Evolutionary conservation across 2,888 invertebrate genomes (phyloP).

Genomic region (Chloroclysta siterata): DNA sequence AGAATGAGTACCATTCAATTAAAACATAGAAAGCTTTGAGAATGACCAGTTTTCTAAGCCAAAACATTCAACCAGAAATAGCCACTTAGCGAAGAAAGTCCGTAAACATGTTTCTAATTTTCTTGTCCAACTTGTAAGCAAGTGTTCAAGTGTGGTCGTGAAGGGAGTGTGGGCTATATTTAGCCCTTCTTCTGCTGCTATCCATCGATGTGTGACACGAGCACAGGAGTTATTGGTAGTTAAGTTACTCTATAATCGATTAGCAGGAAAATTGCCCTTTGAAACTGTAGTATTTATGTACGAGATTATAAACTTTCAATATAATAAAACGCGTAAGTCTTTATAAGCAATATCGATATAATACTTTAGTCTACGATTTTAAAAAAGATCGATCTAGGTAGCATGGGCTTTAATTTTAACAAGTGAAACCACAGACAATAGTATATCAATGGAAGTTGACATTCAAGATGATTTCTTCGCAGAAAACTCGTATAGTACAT

Average conservation of each 20-base stretch:
- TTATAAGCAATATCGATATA: too few species aligned
- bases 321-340: not conserved
- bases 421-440: slow-evolving; percentile 40
- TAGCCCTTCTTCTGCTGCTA: slow-evolving; percentile 61
- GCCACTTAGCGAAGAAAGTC: slow-evolving; percentile 1
- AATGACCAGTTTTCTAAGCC: not conserved
- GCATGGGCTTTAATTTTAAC: not conserved
- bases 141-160: slow-evolving; percentile 9
- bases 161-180: slow-evolving; percentile 61
- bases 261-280: slow-evolving; percentile 53
- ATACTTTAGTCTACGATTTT: too few species aligned
- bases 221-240: slow-evolving; percentile 59
- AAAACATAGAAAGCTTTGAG: not conserved
- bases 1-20: not conserved
- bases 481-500: slow-evolving; percentile 30
- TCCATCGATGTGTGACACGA: slow-evolving; percentile 67
- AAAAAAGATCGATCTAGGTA: too few species aligned
- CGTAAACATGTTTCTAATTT: slow-evolving; percentile 9
- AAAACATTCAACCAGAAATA: slow-evolving; percentile 3
- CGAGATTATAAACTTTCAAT: not conserved
- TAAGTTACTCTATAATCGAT: slow-evolving; percentile 62
- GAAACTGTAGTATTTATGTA: not conserved
- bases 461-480: slow-evolving; percentile 50
- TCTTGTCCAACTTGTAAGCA: slow-evolving; percentile 12
- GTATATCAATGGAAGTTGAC: slow-evolving; percentile 51